Evolutionary conservation across 2,113 vertebrate genomes (phyloP).

Genomic region (Candoia aspera): DNA sequence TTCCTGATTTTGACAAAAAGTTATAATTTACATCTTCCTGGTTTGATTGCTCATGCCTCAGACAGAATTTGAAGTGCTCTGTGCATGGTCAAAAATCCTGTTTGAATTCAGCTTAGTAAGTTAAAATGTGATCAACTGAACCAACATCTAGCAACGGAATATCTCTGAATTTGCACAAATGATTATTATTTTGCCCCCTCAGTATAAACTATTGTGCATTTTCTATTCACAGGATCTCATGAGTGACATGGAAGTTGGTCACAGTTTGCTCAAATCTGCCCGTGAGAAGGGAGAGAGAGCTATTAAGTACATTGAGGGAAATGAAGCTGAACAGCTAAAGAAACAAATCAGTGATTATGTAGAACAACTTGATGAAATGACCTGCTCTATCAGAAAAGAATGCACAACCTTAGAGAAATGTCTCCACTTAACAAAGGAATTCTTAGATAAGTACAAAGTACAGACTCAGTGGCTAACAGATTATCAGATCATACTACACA

Average conservation of each 20-base stretch:
- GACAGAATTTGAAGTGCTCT: background rate
- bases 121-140: background rate
- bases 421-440: constrained; percentile 87
- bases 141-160: constrained; percentile 6
- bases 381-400: constrained; percentile 84
- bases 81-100: background rate
- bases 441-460: constrained; percentile 87
- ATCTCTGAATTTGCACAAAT: background rate
- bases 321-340: constrained; percentile 79
- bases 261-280: constrained; percentile 87
- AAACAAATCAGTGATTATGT: constrained; percentile 79
- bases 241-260: constrained; percentile 88
- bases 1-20: background rate
- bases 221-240: constrained; percentile 68
- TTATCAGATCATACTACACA: constrained; percentile 77
- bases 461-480: constrained; percentile 88
- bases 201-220: background rate
- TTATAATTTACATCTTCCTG: background rate
- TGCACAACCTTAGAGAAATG: constrained; percentile 84
- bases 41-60: background rate
- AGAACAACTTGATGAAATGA: constrained; percentile 84
- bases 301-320: constrained; percentile 80
- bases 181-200: background rate
- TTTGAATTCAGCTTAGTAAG: background rate
- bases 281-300: constrained; percentile 87